Evolutionary conservation across 2,113 vertebrate species (phyloP), one percentile per base, ranked within the genome.

Genomic region (Gymnocephalus cernua): DNA sequence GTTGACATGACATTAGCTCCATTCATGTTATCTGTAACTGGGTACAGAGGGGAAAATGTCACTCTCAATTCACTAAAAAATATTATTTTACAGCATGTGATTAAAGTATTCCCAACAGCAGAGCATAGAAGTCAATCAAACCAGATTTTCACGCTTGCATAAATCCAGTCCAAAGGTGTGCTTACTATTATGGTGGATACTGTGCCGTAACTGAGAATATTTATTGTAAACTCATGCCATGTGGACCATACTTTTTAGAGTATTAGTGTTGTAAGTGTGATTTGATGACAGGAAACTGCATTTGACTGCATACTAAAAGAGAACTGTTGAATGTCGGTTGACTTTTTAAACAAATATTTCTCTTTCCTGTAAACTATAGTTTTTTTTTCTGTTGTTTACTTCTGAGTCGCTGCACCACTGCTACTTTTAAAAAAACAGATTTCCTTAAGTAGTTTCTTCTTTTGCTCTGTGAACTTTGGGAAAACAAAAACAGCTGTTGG

Each of bases 401-500:
- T 62, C 32, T 56, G 21, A 21, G 48, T 65, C 58, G 65, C 63
- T 21, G 41, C 74, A 45, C 71, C 27, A 38, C 67, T 71, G 64
- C n/a, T 77, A 47, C 61, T 45, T 79, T 76, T n/a, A 74, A 18
- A 68, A 85, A 86, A 74, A 77, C 35, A 4, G 64, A 86, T 84
- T 75, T 85, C 82, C 86, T 82, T 63, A 79, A 80, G 53, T 74
- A 2, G 66, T 85, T 84, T 67, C 25, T 74, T 64, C 21, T 81
- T 51, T 65, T 75, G 69, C 74, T 9, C 25, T 54, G 51, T 62
- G 53, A 66, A 59, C 58, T 79, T 47, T 78, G 82, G 56, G 77
- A 82, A 89, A 88, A 82, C 8, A 74, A 50, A 82, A 91, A 79
- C 85, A 86, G 83, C 77, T 87, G 85, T 76, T 0, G 41, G 61